These are phyloP conservation scores for Harpagifer antarcticus DNA, from an alignment of 2,797 vertebrate genomes.

Conservation along the genomic window DNA sequence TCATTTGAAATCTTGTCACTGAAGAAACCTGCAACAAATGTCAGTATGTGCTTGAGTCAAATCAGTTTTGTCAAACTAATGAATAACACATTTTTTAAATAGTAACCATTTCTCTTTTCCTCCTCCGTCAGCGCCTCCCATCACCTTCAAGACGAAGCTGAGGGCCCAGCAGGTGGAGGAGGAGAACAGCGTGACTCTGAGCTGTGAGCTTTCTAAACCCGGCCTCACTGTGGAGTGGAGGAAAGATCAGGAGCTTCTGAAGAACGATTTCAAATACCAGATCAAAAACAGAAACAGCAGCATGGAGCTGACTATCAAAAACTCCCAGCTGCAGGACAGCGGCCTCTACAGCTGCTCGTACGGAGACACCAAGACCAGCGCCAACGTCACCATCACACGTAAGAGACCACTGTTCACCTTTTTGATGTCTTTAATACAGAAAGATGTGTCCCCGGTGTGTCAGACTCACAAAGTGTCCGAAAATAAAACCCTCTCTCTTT, in stretches of 20 bases:
- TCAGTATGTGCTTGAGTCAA: too few species aligned
- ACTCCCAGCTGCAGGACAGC: constrained; percentile 85
- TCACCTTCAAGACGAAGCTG: constrained; percentile 87
- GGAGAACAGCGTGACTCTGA: constrained; percentile 81
- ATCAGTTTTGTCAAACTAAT: neutral
- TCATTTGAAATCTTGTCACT: too few species aligned
- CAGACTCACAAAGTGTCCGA: too few species aligned
- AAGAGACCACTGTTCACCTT: constrained; percentile 54
- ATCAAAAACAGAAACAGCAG: constrained; percentile 82
- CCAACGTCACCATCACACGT: constrained; percentile 90
- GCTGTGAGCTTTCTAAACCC: constrained; percentile 88
- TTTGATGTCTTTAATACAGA: too few species aligned
- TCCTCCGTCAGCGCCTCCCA: constrained; percentile 76
- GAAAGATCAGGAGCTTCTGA: constrained; percentile 87
- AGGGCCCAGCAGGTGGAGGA: constrained; percentile 87
- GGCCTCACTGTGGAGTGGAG: constrained; percentile 89
- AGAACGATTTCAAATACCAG: constrained; percentile 87
- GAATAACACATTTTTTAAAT: neutral
- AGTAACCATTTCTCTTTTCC: neutral
- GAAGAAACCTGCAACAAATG: too few species aligned
- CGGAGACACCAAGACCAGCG: constrained; percentile 86
- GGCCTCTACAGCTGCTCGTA: constrained; percentile 91
- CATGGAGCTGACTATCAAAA: constrained; percentile 87
- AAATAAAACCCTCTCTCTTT: too few species aligned
- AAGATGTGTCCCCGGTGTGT: too few species aligned